Conservation (phyloP, 2,113 vertebrate species). For the Mormoops blainvillei region DNA sequence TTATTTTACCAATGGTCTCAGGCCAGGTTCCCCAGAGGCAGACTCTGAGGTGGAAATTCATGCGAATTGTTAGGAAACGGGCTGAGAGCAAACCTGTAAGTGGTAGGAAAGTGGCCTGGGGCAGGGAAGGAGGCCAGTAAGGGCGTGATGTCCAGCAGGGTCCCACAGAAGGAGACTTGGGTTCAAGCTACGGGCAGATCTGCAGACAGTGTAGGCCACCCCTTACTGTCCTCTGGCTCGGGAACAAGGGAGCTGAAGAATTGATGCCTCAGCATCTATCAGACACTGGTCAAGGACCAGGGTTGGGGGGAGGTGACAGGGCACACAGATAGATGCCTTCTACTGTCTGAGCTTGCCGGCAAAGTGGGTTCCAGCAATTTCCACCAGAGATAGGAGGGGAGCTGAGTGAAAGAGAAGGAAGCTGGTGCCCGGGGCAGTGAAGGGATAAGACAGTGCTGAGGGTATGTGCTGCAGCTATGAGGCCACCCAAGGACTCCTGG, state of each 20-base stretch:
- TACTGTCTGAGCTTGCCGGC: no score
- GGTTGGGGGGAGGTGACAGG: no score
- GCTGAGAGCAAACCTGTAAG: not conserved
- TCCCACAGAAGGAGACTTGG: not conserved
- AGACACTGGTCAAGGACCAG: not conserved
- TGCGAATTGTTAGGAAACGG: not conserved
- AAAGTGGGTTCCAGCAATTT: not conserved
- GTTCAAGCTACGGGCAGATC: not conserved
- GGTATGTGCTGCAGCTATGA: not conserved
- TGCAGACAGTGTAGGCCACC: not conserved
- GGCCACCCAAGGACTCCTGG: not conserved
- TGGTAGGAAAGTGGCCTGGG: not conserved
- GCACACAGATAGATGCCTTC: no score
- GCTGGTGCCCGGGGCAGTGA: accelerated
- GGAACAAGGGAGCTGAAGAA: not conserved
- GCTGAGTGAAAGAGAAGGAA: not conserved
- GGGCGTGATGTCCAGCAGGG: accelerated
- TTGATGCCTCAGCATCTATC: not conserved
- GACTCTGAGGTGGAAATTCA: not conserved
- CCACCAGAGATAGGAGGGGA: not conserved
- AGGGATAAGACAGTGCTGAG: accelerated
- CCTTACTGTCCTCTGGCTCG: not conserved
- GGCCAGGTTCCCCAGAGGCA: not conserved
- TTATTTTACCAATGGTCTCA: not conserved
- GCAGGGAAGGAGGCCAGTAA: not conserved